Base-by-base conservation (phyloP, 2,113 vertebrate genomes). In the Smithornis capensis region DNA sequence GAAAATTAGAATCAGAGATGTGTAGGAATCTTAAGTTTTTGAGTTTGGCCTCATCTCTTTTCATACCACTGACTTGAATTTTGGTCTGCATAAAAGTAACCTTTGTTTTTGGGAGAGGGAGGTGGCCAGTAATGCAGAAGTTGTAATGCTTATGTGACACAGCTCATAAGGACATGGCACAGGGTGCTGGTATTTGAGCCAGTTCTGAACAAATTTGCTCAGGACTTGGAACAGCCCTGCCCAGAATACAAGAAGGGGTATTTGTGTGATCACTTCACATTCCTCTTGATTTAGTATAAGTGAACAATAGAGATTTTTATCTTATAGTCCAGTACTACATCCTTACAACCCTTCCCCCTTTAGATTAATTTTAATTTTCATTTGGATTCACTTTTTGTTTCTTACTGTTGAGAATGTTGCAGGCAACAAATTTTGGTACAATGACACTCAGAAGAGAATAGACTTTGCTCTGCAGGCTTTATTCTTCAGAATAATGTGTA, bases 341-440 rank as follows among this genome's bases (percentile, higher is more conserved):
- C 24, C 4, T 45, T 6, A 3, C 10, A 9, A 8, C 4, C 3
- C 3, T 13, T 10, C 2, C 7, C 8, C 8, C 14, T n/a, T 76
- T 55, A n/a, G 42, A 53, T 70, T 65, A 9, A 38, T 57, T 84
- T 78, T 67, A 3, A 27, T 50, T 87, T 62, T 86, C 2, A 31
- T 55, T 89, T 83, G 27, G 22, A 47, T 78, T 91, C 14, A 11
- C 35, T 53, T 73, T 49, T 69, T 83, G 5, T 47, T 77, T 29
- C n/a, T 64, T 89, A 6, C 19, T 53, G 33, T 40, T 68, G 22
- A 78, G 73, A 75, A 49, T 37, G 23, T 62, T 93, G 38, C 55
- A 74, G 37, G 27, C 31, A 64, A 6, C 10, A 29, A 44, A 10
- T 12, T 71, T 78, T 52, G 2, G 11, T 83, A 53, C 22, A 80